A percentile compares a stretch with the other conserved stretches of the same genome.
Conservation (phyloP, 2,797 vertebrate genomes). For the Sternarchorhynchus goeldii region DNA sequence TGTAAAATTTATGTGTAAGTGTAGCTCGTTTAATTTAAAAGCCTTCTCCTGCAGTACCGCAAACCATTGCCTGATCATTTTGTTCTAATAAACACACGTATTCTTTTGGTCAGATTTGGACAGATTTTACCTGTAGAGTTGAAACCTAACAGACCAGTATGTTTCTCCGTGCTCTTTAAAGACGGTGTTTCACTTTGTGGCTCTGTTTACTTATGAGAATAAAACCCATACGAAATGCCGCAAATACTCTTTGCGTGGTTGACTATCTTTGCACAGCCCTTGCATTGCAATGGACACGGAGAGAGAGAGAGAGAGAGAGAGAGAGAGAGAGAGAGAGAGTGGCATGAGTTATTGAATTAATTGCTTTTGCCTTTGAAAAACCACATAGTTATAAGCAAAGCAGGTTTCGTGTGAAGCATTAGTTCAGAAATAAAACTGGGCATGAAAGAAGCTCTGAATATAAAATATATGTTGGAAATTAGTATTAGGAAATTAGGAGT, state of each 20-base stretch:
- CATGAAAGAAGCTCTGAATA: neutral
- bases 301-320: constrained; percentile 22
- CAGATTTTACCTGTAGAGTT: constrained; percentile 23
- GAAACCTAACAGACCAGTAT: constrained; percentile 14
- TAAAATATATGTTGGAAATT: neutral
- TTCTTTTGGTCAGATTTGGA: neutral
- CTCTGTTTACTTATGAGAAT: constrained; percentile 53
- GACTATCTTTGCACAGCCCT: constrained; percentile 27
- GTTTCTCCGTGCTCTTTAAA: constrained; percentile 48
- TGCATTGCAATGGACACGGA: constrained; percentile 14
- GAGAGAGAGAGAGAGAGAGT: constrained; percentile 19
- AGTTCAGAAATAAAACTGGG: neutral
- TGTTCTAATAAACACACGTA: neutral
- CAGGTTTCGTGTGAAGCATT: neutral
- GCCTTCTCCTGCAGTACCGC: neutral
- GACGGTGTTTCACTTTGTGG: constrained; percentile 41
- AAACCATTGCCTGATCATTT: neutral
- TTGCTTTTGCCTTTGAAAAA: neutral
- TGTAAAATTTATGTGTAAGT: too few species aligned
- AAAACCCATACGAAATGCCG: constrained; percentile 48
- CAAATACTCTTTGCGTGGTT: constrained; percentile 45
- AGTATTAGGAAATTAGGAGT: neutral
- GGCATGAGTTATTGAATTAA: neutral
- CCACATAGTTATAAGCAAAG: neutral
- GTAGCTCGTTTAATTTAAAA: too few species aligned